Evolutionary conservation across 2,113 vertebrate genomes (phyloP).

Genomic region (Pavo muticus): DNA sequence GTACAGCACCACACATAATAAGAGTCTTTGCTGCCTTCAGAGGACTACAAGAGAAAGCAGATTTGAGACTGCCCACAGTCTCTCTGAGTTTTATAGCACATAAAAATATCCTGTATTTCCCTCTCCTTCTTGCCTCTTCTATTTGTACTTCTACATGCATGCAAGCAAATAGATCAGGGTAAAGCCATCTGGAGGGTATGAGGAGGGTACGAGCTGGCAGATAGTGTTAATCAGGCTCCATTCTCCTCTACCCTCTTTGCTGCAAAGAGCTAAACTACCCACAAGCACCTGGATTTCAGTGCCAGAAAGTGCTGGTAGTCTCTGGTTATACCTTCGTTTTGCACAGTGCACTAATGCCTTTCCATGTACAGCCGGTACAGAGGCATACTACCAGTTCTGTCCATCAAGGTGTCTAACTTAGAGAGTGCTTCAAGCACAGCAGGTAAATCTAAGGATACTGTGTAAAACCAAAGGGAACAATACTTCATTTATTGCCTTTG

Average conservation of each 20-base stretch:
- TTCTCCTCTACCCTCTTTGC: background rate
- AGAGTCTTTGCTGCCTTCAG: background rate
- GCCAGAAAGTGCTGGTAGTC: background rate
- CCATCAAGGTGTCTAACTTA: background rate
- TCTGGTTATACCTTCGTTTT: background rate
- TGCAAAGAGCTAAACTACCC: background rate
- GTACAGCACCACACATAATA: background rate
- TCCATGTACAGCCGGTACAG: background rate
- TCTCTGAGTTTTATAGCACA: background rate
- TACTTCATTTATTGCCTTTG: background rate
- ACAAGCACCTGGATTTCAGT: background rate
- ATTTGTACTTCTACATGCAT: background rate
- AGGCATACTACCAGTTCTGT: background rate
- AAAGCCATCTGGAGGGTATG: background rate
- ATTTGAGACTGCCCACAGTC: background rate
- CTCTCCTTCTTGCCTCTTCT: background rate
- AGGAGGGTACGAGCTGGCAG: background rate
- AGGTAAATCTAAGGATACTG: background rate
- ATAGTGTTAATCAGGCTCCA: background rate
- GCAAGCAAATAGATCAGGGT: background rate
- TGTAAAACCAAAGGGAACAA: background rate
- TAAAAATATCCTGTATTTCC: background rate
- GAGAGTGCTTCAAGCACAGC: background rate
- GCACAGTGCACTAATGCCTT: background rate
- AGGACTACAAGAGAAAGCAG: background rate